These are phyloP conservation scores for Excalfactoria chinensis DNA, from an alignment of 2,113 vertebrate genomes.

Conservation along the genomic window DNA sequence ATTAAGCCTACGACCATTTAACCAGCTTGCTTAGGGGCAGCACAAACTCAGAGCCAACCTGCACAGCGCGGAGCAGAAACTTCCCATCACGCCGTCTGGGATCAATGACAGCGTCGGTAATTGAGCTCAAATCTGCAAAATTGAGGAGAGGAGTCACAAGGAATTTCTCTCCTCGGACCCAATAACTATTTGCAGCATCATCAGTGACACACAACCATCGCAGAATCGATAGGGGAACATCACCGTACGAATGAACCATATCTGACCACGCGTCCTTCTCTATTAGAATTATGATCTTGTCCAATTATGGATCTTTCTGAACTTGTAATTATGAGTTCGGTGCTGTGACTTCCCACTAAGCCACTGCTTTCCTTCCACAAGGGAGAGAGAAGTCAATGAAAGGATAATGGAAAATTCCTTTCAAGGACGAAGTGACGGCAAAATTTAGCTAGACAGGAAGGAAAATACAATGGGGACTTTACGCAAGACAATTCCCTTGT, in stretches of 20 bases:
- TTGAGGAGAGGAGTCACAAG: not conserved
- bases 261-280: conserved; percentile 49
- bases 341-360: conserved; percentile 38
- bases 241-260: conserved; percentile 53
- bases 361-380: conserved; percentile 33
- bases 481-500: conserved; percentile 8
- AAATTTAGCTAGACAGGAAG: conserved; percentile 45
- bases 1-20: not conserved
- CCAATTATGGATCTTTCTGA: conserved; percentile 70
- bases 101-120: conserved; percentile 17
- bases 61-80: not conserved
- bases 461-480: conserved; percentile 12
- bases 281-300: conserved; percentile 61
- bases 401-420: conserved; percentile 63
- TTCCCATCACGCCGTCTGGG: not conserved
- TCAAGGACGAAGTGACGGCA: conserved; percentile 21
- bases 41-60: not conserved
- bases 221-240: conserved; percentile 5
- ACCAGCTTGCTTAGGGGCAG: not conserved
- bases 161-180: conserved; percentile 23
- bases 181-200: conserved; percentile 11
- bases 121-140: conserved; percentile 22
- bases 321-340: conserved; percentile 61
- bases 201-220: not conserved
- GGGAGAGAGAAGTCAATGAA: conserved; percentile 64